phyloP scores from a whole-genome alignment of 2,113 vertebrate species.

The Actenoides lindsayi region DNA sequence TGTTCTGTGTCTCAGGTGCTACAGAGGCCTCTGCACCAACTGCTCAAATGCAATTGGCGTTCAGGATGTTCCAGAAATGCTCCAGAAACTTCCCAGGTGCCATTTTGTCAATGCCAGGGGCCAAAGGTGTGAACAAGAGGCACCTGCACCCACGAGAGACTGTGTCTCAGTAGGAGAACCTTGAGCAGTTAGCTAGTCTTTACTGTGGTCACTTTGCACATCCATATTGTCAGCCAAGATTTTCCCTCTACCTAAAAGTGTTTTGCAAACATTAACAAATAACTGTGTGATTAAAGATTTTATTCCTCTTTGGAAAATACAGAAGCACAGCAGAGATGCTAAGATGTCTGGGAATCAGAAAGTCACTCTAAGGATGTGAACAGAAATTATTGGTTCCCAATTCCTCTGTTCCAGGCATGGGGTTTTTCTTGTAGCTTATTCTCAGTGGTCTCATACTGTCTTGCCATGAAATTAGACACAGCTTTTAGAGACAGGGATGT shows the following conservation, averaged over 20 bases:
- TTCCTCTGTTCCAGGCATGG: not conserved
- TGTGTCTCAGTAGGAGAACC: not conserved
- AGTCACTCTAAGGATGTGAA: not conserved
- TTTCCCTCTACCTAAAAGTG: not conserved
- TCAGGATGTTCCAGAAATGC: not conserved
- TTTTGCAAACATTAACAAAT: not conserved
- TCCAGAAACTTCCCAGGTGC: not conserved
- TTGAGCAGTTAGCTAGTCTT: not conserved
- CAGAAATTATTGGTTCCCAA: not conserved
- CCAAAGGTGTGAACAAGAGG: not conserved
- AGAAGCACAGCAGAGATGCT: not conserved
- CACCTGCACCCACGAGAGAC: not conserved
- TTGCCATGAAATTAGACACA: not conserved
- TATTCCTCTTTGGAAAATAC: not conserved
- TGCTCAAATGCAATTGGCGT: not conserved
- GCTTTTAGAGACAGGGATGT: not conserved
- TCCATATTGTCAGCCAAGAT: not conserved
- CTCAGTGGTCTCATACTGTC: not conserved
- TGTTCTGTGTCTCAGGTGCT: not conserved
- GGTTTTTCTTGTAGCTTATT: not conserved
- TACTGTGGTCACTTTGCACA: not conserved
- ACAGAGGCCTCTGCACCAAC: not conserved
- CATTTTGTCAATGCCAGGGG: not conserved
- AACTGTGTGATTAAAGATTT: not conserved
- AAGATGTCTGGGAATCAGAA: not conserved